A percentile compares a stretch with the other conserved stretches of the same genome.
phyloP scores from a whole-genome alignment of 1,140 invertebrate species.

The Subanguina moxae region DNA sequence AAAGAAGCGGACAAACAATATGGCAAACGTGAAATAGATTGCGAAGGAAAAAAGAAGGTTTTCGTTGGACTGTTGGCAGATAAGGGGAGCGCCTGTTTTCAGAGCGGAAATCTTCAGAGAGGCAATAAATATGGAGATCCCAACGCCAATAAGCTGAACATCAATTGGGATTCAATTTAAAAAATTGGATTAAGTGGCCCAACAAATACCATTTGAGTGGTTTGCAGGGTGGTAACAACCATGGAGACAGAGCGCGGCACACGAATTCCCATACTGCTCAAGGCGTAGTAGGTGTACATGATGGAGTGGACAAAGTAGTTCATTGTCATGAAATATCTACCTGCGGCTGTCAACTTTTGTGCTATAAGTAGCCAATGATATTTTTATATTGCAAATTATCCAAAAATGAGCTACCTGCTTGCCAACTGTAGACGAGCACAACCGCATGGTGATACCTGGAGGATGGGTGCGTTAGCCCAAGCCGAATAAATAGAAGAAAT shows the following conservation, averaged over 20 bases:
- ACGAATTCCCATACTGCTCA: slow-evolving; percentile 78
- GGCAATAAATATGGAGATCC: slow-evolving; percentile 71
- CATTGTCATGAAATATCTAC: slow-evolving; percentile 79
- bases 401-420: slow-evolving; percentile 65
- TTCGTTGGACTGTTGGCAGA: slow-evolving; percentile 30
- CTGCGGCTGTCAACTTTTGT: slow-evolving; percentile 33
- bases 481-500: background rate
- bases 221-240: slow-evolving; percentile 83
- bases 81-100: background rate
- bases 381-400: too few species aligned
- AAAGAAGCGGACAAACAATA: slow-evolving; percentile 33
- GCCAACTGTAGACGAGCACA: slow-evolving; percentile 88
- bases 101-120: slow-evolving; percentile 36
- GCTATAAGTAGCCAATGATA: slow-evolving; percentile 22
- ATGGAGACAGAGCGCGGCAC: slow-evolving; percentile 79
- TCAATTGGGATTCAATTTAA: background rate
- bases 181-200: background rate
- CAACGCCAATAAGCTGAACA: slow-evolving; percentile 76
- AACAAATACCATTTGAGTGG: slow-evolving; percentile 69
- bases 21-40: slow-evolving; percentile 33
- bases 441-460: slow-evolving; percentile 64
- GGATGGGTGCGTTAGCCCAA: background rate
- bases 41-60: slow-evolving; percentile 31
- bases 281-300: slow-evolving; percentile 92
- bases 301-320: slow-evolving; percentile 93